Conservation (phyloP, 2,888 invertebrate genomes). For the Cremastobaeus sp. region DNA sequence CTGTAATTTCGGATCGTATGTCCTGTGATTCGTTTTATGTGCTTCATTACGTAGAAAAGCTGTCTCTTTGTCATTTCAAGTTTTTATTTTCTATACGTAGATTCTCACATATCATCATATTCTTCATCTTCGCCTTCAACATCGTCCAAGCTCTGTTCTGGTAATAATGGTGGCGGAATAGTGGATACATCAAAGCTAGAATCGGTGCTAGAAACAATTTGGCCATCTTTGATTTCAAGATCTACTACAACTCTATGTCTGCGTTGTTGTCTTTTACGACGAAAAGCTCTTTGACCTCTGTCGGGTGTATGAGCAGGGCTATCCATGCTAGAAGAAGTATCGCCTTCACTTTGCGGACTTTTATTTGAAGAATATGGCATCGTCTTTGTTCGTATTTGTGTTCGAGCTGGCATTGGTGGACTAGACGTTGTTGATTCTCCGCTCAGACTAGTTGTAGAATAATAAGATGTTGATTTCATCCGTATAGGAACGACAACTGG, state of each 20-base stretch:
- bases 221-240: constrained; percentile 76
- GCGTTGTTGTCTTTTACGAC: constrained; percentile 75
- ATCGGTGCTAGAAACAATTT: constrained; percentile 81
- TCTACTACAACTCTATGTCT: constrained; percentile 77
- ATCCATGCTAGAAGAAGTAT: constrained; percentile 77
- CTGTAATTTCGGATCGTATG: too few species aligned
- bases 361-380: constrained; percentile 73
- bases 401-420: constrained; percentile 75
- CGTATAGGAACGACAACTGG: constrained; percentile 79
- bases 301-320: constrained; percentile 77
- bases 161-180: constrained; percentile 87
- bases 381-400: constrained; percentile 76
- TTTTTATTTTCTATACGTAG: constrained; percentile 25
- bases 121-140: constrained; percentile 82
- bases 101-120: constrained; percentile 66
- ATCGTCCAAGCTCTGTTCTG: constrained; percentile 79
- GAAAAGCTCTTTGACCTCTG: constrained; percentile 72
- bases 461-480: constrained; percentile 74
- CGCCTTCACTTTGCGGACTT: constrained; percentile 77
- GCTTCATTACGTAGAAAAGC: not conserved
- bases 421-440: constrained; percentile 81
- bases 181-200: constrained; percentile 86
- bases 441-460: constrained; percentile 81
- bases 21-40: too few species aligned
- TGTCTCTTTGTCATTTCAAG: not conserved